Conservation (phyloP, 2,888 invertebrate species). For the Acholoe squamosa region DNA sequence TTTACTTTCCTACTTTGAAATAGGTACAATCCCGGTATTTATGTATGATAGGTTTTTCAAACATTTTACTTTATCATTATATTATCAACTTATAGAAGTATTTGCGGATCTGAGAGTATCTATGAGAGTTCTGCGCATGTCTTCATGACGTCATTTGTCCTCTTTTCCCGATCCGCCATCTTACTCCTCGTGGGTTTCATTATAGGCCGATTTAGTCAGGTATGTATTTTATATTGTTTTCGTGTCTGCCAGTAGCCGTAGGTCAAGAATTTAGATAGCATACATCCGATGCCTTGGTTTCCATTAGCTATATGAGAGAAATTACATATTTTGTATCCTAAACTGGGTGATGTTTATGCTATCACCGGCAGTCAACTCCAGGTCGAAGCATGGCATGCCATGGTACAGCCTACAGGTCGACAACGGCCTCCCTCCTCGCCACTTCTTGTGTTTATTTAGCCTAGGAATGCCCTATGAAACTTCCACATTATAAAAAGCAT, state of each 20-base stretch:
- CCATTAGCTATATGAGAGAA: neutral
- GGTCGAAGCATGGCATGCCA: constrained; percentile 20
- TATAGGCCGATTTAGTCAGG: constrained; percentile 58
- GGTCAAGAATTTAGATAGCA: neutral
- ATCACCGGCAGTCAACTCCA: constrained; percentile 32
- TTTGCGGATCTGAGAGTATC: constrained; percentile 23
- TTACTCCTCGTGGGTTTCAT: constrained; percentile 64
- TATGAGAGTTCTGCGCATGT: constrained; percentile 4
- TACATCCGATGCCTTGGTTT: neutral
- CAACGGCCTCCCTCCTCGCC: neutral
- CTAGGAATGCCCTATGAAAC: too few species aligned
- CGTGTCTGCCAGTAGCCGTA: neutral
- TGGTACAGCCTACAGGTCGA: neutral
- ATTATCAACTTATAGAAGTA: neutral
- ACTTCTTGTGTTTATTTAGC: neutral
- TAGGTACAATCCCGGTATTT: neutral
- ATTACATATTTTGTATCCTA: neutral
- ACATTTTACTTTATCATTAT: neutral
- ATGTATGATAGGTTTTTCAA: neutral
- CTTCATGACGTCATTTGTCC: constrained; percentile 62
- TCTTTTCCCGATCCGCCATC: constrained; percentile 64
- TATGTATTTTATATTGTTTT: constrained; percentile 45
- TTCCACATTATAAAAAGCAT: too few species aligned
- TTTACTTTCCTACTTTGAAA: too few species aligned
- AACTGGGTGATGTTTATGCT: constrained; percentile 22